These are phyloP conservation scores for Allygus modestus DNA, from an alignment of 2,888 invertebrate species.

Conservation along the genomic window DNA sequence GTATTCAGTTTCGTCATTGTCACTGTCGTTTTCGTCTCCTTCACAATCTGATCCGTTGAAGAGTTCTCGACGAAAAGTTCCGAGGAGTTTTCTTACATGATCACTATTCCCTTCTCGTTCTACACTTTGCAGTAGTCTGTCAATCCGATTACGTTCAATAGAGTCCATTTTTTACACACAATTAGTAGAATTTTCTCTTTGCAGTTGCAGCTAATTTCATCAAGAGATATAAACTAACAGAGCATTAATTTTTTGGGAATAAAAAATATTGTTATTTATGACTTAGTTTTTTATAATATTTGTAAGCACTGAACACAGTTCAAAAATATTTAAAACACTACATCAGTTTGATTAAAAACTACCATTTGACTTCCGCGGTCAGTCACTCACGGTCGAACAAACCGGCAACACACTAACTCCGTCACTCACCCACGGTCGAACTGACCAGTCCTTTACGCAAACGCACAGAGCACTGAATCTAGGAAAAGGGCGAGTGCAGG, in stretches of 20 bases:
- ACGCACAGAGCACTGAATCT: too few species aligned
- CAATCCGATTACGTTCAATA: too few species aligned
- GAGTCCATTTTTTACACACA: too few species aligned
- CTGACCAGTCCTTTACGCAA: too few species aligned
- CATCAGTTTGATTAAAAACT: too few species aligned
- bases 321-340: too few species aligned
- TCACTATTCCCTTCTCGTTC: neutral
- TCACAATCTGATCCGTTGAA: neutral
- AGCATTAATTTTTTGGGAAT: neutral
- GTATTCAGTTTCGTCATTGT: neutral
- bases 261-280: too few species aligned
- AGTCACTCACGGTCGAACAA: neutral
- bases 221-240: too few species aligned
- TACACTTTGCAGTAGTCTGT: neutral
- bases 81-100: neutral
- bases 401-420: neutral
- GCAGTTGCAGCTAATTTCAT: too few species aligned
- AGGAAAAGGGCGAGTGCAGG: too few species aligned
- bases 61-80: conserved; percentile 28
- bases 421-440: conserved; percentile 12
- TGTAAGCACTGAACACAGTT: neutral
- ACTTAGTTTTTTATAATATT: neutral
- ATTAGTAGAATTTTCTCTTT: too few species aligned
- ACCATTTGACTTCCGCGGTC: neutral
- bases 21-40: conserved; percentile 1